Evolutionary conservation across 2,113 vertebrate species (phyloP).

Genomic region (Psophia crepitans): DNA sequence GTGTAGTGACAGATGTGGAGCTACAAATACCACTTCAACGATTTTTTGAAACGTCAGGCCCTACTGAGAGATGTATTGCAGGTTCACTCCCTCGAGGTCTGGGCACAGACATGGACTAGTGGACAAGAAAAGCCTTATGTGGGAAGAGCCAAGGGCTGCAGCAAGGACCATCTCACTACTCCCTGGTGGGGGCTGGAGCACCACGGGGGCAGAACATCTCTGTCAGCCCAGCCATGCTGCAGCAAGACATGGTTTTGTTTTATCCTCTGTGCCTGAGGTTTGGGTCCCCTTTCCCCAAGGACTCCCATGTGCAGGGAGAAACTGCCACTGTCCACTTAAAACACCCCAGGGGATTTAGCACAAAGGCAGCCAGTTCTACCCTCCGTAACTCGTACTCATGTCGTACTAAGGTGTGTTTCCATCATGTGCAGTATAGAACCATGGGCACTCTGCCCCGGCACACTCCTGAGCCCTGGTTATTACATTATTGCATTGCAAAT

Average conservation of each 20-base stretch:
- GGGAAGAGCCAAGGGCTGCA: not conserved
- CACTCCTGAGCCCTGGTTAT: not conserved
- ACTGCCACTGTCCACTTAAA: not conserved
- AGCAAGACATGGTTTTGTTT: not conserved
- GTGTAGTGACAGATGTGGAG: not conserved
- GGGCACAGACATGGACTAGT: not conserved
- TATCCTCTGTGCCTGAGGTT: not conserved
- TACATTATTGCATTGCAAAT: not conserved
- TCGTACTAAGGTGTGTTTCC: not conserved
- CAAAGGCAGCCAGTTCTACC: not conserved
- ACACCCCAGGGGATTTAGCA: not conserved
- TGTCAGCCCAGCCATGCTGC: not conserved
- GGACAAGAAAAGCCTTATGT: not conserved
- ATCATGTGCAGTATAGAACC: not conserved
- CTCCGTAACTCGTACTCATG: not conserved
- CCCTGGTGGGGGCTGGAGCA: not conserved
- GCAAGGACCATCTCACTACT: not conserved
- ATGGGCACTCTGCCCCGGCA: not conserved
- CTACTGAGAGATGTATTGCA: not conserved
- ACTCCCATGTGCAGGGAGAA: not conserved
- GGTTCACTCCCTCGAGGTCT: not conserved
- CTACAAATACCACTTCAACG: not conserved
- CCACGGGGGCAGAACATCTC: fast-evolving
- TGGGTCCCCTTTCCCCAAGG: not conserved
- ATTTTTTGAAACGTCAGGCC: not conserved